These are phyloP conservation scores for Apus apus DNA, from an alignment of 2,113 vertebrate genomes.

Conservation along the genomic window DNA sequence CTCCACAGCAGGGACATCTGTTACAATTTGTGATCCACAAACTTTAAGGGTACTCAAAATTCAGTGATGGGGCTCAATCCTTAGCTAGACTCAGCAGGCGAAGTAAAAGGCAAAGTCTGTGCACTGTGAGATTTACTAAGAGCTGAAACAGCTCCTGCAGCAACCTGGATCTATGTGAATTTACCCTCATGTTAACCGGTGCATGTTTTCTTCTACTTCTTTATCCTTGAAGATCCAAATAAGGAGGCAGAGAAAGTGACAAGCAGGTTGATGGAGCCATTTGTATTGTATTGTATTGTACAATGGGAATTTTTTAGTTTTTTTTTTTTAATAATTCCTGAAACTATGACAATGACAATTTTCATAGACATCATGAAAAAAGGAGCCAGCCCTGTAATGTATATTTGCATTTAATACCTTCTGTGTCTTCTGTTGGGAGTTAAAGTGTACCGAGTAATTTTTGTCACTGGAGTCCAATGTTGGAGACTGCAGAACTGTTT, in stretches of 20 bases:
- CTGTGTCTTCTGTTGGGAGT: background rate
- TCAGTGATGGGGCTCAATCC: slow-evolving; percentile 38
- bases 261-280: background rate
- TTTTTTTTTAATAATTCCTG: background rate
- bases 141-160: background rate
- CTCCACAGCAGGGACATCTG: slow-evolving; percentile 58
- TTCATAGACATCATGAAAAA: background rate
- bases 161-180: background rate
- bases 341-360: background rate
- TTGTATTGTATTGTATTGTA: too few relatives aligned
- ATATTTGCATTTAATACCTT: background rate
- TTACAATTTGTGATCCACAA: slow-evolving; percentile 54
- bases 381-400: background rate
- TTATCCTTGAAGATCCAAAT: background rate
- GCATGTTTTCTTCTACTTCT: background rate
- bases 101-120: background rate
- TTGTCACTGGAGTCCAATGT: background rate
- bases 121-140: background rate
- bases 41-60: slow-evolving; percentile 34
- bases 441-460: background rate
- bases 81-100: slow-evolving; percentile 51
- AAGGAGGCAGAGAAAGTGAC: background rate
- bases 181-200: background rate
- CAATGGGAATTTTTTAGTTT: background rate
- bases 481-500: background rate